Base-by-base conservation (phyloP, 1,140 invertebrate species). In the Hydropsyche tenuis region DNA sequence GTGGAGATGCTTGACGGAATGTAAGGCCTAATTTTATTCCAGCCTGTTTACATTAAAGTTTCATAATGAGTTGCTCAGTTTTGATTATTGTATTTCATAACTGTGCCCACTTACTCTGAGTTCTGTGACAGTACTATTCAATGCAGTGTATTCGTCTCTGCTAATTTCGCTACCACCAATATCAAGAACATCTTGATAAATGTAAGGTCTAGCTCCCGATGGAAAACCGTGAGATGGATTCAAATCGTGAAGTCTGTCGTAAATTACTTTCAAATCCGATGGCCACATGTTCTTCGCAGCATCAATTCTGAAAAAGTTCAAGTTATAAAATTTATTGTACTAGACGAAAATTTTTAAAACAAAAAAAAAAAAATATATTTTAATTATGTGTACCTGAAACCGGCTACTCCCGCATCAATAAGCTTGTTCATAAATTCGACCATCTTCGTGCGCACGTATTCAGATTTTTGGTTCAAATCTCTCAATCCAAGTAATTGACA, bases 341-440 rank as follows among this genome's bases (percentile, higher is more conserved):
- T 11, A 46, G 9, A 46, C 9, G 22, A 9, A 16, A n/a, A n/a
- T n/a, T n/a, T n/a, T n/a, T n/a, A n/a, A n/a, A n/a, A n/a, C n/a
- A n/a, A n/a, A n/a, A n/a, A n/a, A n/a, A n/a, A n/a, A n/a, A n/a
- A n/a, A n/a, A n/a, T n/a, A n/a, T n/a, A n/a, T n/a, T n/a, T n/a
- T n/a, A n/a, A n/a, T n/a, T n/a, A n/a, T n/a, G n/a, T 68, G 73
- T 81, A 83, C 81, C 91, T 85, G 81, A 94, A 93, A 51, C 94
- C 94, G 80, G 94, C 94, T 3, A 96, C 92, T 20, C 95, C 95
- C 51, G 89, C 79, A 46, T 88, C 87, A 60, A 95, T 89, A 0
- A 93, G 82, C 20, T 85, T 83, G 81, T 95, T 94, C 80, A 95
- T 79, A 79, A 89, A 92, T 0, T 88, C 87, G 20, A 89, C 82